These are phyloP conservation scores for Pseudopodoces humilis DNA, from an alignment of 2,113 vertebrate species.

Conservation along the genomic window DNA sequence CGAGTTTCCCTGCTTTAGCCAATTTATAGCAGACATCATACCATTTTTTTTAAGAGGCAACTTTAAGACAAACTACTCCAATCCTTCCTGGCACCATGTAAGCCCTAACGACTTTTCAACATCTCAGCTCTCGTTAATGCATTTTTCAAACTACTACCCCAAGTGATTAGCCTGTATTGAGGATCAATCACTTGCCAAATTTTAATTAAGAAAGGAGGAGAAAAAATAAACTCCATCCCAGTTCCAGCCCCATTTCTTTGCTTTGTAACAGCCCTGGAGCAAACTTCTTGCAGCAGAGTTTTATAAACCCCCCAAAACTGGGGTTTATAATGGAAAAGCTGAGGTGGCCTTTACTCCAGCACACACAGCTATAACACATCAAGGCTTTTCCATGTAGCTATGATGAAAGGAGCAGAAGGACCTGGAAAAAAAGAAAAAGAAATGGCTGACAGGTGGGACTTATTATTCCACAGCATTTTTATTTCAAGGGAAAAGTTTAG, in stretches of 20 bases:
- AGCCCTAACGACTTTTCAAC: conserved; percentile 60
- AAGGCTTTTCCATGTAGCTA: conserved; percentile 71
- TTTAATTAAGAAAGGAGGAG: conserved; percentile 69
- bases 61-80: conserved; percentile 56
- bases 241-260: conserved; percentile 59
- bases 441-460: conserved; percentile 71
- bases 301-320: conserved; percentile 73
- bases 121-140: conserved; percentile 54
- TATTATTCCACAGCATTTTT: conserved; percentile 69
- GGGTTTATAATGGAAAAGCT: conserved; percentile 74
- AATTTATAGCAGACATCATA: conserved; percentile 24
- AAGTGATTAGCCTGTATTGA: conserved; percentile 68
- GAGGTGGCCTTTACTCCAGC: conserved; percentile 67
- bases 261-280: conserved; percentile 66
- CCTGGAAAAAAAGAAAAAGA: conserved; percentile 54
- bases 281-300: conserved; percentile 65
- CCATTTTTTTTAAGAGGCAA: conserved; percentile 52
- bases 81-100: conserved; percentile 59
- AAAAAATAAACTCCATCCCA: conserved; percentile 62
- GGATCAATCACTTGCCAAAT: conserved; percentile 74
- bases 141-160: conserved; percentile 58
- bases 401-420: conserved; percentile 73
- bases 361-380: conserved; percentile 69
- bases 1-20: conserved; percentile 21
- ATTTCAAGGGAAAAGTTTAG: conserved; percentile 74